A percentile compares a stretch with the other conserved stretches of the same genome.
Evolutionary conservation across 2,113 vertebrate species (phyloP).

Genomic region (Cottus gobio): DNA sequence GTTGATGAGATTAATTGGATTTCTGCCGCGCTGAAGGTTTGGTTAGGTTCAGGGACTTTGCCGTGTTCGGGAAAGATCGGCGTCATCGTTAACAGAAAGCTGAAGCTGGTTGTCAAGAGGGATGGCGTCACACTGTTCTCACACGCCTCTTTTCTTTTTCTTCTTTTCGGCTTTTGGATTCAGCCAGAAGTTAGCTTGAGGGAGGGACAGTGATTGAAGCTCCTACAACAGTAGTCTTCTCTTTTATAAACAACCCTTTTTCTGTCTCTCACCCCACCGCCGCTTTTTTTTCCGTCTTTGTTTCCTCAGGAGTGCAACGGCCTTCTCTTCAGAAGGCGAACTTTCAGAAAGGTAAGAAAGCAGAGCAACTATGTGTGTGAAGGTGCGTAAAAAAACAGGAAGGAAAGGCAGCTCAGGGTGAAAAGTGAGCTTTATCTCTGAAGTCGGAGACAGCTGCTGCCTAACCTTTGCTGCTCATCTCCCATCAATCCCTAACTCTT

Average conservation of each 20-base stretch:
- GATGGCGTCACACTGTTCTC: background rate
- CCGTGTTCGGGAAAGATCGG: background rate
- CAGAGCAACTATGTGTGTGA: background rate
- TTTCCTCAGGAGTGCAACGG: slow-evolving; percentile 1
- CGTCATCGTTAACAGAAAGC: background rate
- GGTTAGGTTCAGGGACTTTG: background rate
- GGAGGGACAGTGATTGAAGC: background rate
- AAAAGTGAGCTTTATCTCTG: slow-evolving; percentile 34
- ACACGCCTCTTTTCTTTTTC: background rate
- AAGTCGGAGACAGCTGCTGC: slow-evolving; percentile 39
- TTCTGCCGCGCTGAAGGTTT: background rate
- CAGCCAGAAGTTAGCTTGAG: background rate
- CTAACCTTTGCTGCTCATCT: slow-evolving; percentile 38
- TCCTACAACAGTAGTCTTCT: slow-evolving; percentile 2
- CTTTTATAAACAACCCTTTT: background rate
- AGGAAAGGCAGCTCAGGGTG: slow-evolving; percentile 8
- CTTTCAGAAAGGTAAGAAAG: slow-evolving; percentile 48
- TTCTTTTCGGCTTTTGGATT: background rate
- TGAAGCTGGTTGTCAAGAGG: background rate
- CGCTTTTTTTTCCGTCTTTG: background rate
- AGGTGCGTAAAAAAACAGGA: slow-evolving; percentile 45
- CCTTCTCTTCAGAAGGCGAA: slow-evolving; percentile 43
- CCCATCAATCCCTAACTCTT: slow-evolving; percentile 36
- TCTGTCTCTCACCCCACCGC: background rate
- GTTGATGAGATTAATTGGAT: background rate